Evolutionary conservation across 2,888 invertebrate species (phyloP).

Genomic region (Heliconius ismenius): DNA sequence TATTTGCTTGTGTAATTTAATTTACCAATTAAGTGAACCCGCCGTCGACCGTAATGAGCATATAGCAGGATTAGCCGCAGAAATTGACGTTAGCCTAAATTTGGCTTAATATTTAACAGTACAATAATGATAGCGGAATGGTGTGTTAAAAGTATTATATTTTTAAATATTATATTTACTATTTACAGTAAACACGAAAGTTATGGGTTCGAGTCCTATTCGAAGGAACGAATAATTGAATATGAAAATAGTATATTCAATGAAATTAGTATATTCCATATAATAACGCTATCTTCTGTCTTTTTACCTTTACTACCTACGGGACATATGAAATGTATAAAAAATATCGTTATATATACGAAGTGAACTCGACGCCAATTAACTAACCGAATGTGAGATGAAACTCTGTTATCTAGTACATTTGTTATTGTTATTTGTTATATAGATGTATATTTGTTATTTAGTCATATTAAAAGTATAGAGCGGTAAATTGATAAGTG

Average conservation of each 20-base stretch:
- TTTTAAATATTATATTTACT: not conserved
- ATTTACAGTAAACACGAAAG: not conserved
- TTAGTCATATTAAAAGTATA: too few species aligned
- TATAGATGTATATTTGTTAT: too few species aligned
- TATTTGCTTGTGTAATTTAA: constrained; percentile 12
- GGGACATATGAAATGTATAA: too few species aligned
- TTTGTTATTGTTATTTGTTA: too few species aligned
- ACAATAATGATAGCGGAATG: not conserved
- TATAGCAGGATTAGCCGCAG: constrained; percentile 22
- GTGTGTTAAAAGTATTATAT: not conserved
- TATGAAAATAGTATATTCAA: not conserved
- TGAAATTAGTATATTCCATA: not conserved
- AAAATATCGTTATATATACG: too few species aligned
- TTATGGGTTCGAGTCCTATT: not conserved
- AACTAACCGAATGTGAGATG: too few species aligned
- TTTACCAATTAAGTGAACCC: constrained; percentile 14
- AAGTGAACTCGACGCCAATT: too few species aligned
- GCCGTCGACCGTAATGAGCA: constrained; percentile 15
- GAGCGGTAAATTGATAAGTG: too few species aligned
- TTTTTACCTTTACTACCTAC: too few species aligned
- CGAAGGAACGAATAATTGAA: not conserved
- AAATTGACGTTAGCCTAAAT: constrained; percentile 18
- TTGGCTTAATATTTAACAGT: not conserved
- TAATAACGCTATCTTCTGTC: not conserved
- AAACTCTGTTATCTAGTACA: too few species aligned